Evolutionary conservation across 1,140 invertebrate species (phyloP).

Genomic region (Neomicropteryx cornuta): DNA sequence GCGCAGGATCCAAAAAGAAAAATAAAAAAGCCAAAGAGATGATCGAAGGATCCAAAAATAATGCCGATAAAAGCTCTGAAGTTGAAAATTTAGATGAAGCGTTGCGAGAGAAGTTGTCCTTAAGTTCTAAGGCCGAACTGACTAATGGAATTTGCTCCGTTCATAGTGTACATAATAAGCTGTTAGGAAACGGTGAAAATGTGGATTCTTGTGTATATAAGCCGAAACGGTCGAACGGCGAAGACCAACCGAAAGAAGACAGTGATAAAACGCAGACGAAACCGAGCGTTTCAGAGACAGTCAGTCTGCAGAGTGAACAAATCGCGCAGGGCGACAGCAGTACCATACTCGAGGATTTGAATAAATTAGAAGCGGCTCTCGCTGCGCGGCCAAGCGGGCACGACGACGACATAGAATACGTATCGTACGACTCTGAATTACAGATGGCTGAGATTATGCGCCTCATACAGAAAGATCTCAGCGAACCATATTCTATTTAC

Average conservation of each 20-base stretch:
- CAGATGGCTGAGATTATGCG: conserved; percentile 75
- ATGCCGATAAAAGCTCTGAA: conserved; percentile 26
- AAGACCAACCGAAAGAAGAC: too few species aligned
- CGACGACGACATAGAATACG: conserved; percentile 29
- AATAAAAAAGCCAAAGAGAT: conserved; percentile 37
- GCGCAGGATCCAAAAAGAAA: conserved; percentile 31
- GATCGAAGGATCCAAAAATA: conserved; percentile 25
- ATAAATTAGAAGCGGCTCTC: conserved; percentile 14
- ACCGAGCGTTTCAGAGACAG: too few species aligned
- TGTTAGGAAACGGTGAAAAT: conserved; percentile 35
- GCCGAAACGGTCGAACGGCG: conserved; percentile 14
- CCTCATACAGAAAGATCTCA: conserved; percentile 96
- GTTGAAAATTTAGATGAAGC: conserved; percentile 19
- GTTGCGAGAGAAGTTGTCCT: not conserved
- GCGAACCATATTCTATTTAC: conserved; percentile 99
- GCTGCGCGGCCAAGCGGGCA: conserved; percentile 7
- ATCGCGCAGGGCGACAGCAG: conserved; percentile 11
- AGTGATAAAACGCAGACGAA: too few species aligned
- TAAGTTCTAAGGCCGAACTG: conserved; percentile 14
- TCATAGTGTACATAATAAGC: conserved; percentile 30
- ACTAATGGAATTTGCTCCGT: conserved; percentile 32
- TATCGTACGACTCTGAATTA: conserved; percentile 38
- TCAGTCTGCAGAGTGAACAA: too few species aligned
- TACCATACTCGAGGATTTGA: conserved; percentile 9
- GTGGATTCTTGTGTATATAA: conserved; percentile 24